Percentiles rank a stretch among this genome's conserved stretches.
Evolutionary conservation across 1,140 invertebrate genomes (phyloP).

Genomic region (Sarcophaga bullata): DNA sequence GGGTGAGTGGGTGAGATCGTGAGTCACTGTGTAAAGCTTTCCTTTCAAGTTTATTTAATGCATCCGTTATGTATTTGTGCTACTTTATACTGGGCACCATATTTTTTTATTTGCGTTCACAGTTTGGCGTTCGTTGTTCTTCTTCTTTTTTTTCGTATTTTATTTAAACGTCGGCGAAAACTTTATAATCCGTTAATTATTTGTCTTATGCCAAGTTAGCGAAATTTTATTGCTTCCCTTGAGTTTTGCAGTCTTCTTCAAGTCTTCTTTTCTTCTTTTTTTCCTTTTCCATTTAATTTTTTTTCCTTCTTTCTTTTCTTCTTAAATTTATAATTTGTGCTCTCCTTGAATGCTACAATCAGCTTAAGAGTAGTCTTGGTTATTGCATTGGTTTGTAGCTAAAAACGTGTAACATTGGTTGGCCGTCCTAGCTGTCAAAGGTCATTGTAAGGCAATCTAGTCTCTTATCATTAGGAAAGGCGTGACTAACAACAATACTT

Average conservation of each 20-base stretch:
- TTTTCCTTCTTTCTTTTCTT: background rate
- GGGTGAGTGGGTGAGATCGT: background rate
- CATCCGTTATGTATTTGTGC: background rate
- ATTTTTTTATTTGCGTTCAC: background rate
- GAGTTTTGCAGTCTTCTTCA: background rate
- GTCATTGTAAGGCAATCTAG: no score
- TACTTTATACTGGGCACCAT: background rate
- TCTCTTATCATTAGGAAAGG: no score
- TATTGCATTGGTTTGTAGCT: background rate
- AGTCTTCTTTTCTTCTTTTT: background rate
- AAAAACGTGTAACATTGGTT: no score
- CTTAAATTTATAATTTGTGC: constrained; percentile 1
- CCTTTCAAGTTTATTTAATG: background rate
- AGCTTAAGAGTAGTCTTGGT: background rate
- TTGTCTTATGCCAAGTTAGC: constrained; percentile 46
- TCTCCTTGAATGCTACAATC: background rate
- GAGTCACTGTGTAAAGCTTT: background rate
- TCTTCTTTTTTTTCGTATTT: constrained; percentile 16
- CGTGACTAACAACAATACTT: no score
- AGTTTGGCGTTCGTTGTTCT: background rate
- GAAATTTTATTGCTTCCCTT: constrained; percentile 46
- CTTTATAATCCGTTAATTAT: constrained; percentile 47
- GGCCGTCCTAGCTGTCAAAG: no score
- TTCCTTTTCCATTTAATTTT: no score
- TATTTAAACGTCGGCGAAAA: constrained; percentile 47